phyloP scores from a whole-genome alignment of 2,888 invertebrate genomes.

The Drepanosiphum platanoidis region DNA sequence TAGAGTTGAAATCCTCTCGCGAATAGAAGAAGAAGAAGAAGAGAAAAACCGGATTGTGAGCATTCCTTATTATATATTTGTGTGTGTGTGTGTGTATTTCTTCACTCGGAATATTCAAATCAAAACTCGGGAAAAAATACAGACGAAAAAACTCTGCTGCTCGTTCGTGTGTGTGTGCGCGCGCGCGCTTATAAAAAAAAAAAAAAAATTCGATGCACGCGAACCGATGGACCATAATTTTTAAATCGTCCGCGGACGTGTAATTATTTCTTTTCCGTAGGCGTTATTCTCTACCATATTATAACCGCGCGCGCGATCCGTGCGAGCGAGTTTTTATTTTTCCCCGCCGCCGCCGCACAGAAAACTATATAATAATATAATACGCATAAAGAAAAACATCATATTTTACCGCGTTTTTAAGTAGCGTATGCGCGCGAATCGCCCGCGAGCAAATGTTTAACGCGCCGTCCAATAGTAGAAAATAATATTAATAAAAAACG shows the following conservation, averaged over 20 bases:
- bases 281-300: conserved; percentile 45
- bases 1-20: conserved; percentile 29
- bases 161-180: background rate
- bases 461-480: conserved; percentile 24
- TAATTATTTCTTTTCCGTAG: conserved; percentile 62
- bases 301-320: conserved; percentile 48
- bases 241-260: conserved; percentile 57
- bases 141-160: conserved; percentile 19
- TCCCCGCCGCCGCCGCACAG: background rate
- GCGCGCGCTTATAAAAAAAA: conserved; percentile 29
- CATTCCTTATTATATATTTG: background rate
- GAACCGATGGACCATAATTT: conserved; percentile 52
- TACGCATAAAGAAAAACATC: conserved; percentile 9
- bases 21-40: no score
- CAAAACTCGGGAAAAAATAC: conserved; percentile 10
- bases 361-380: background rate
- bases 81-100: no score
- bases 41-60: conserved; percentile 37
- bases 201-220: conserved; percentile 48
- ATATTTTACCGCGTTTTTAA: conserved; percentile 44
- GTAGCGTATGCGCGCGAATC: conserved; percentile 40
- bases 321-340: conserved; percentile 47
- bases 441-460: conserved; percentile 27
- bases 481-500: conserved; percentile 20
- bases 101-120: conserved; percentile 16